Conservation (phyloP, 2,888 invertebrate genomes). For the Agonopterix heracliana region DNA sequence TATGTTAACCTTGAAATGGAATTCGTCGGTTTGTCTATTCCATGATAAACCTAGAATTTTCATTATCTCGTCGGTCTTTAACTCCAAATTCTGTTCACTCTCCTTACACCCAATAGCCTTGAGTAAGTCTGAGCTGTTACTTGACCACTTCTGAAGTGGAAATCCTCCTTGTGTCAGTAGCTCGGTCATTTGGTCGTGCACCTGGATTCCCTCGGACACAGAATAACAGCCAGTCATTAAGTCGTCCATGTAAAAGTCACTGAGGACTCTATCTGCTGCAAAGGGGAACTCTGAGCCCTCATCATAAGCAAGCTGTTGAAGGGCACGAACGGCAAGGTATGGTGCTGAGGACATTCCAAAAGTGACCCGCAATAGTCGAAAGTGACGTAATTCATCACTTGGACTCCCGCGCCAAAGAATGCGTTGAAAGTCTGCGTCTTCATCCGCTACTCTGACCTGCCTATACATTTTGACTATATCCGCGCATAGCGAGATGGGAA, state of each 20-base stretch:
- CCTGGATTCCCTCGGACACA: not conserved
- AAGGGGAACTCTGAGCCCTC: constrained; percentile 8
- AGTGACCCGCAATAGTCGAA: not conserved
- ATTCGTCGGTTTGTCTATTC: constrained; percentile 9
- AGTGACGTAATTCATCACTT: not conserved
- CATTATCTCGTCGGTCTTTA: constrained; percentile 16
- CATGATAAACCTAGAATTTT: constrained; percentile 21
- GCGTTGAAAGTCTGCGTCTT: constrained; percentile 11
- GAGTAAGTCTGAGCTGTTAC: not conserved
- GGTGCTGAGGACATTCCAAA: constrained; percentile 14
- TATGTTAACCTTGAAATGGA: constrained; percentile 3
- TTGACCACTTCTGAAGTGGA: constrained; percentile 11
- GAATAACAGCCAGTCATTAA: constrained; percentile 14
- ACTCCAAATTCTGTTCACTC: constrained; percentile 1
- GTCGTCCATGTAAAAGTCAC: constrained; percentile 19
- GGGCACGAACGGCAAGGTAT: constrained; percentile 14
- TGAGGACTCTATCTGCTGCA: constrained; percentile 4
- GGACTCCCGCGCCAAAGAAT: constrained; percentile 1
- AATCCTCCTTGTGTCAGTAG: not conserved
- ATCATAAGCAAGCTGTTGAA: constrained; percentile 14
- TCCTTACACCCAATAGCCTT: not conserved
- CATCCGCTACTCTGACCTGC: constrained; percentile 12
- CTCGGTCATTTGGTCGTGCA: not conserved
- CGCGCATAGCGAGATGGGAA: constrained; percentile 10
- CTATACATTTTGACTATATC: constrained; percentile 23